These are phyloP conservation scores for Cyclina sinensis DNA, from an alignment of 1,140 invertebrate genomes.

Conservation along the genomic window DNA sequence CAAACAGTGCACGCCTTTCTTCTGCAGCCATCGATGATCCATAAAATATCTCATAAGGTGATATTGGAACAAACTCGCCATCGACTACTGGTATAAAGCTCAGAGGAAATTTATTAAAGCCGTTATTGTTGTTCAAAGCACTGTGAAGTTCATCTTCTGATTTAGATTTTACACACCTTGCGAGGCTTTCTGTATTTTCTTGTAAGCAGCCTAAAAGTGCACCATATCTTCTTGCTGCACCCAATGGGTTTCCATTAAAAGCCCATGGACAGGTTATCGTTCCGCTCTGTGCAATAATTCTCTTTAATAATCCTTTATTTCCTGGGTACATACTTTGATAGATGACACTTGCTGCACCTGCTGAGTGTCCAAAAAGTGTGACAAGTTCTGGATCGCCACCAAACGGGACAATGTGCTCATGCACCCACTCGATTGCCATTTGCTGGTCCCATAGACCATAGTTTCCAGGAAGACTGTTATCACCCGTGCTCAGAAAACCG, in stretches of 20 bases:
- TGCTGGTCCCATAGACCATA: slow-evolving; percentile 89
- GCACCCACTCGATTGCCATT: slow-evolving; percentile 91
- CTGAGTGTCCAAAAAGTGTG: slow-evolving; percentile 94
- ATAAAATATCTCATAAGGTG: neutral
- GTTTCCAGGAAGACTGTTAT: slow-evolving; percentile 77
- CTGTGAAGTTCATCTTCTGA: too few species aligned
- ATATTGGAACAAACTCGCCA: neutral
- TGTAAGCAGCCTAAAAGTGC: neutral
- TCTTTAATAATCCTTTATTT: slow-evolving; percentile 67
- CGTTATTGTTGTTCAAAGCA: neutral
- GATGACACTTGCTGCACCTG: slow-evolving; percentile 88
- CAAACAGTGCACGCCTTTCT: neutral
- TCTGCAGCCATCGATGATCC: neutral
- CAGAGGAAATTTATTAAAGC: neutral
- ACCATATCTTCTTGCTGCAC: neutral
- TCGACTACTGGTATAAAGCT: neutral
- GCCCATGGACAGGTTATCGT: neutral
- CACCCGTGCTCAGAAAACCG: slow-evolving; percentile 89
- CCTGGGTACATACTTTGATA: slow-evolving; percentile 45
- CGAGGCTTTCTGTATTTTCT: neutral
- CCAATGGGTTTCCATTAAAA: neutral
- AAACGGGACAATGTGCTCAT: slow-evolving; percentile 91
- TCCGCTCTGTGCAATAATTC: slow-evolving; percentile 64
- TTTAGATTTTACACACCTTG: neutral
- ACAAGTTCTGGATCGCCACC: slow-evolving; percentile 91